phyloP scores from a whole-genome alignment of 2,113 vertebrate species.

The Epinephelus moara region DNA sequence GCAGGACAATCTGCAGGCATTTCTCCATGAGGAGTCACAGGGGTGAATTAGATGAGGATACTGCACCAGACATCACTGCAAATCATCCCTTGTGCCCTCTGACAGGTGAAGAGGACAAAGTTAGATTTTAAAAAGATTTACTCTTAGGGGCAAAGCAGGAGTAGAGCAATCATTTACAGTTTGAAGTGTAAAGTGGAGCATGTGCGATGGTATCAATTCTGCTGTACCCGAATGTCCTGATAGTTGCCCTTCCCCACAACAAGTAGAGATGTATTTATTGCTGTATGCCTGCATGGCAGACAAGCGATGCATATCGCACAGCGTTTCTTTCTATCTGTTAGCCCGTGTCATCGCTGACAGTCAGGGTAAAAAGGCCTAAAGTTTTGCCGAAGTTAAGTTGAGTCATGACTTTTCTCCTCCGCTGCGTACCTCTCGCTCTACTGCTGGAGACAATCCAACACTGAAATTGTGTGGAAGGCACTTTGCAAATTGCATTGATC shows the following conservation, averaged over 20 bases:
- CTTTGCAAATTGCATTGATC: slow-evolving; percentile 81
- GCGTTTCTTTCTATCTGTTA: slow-evolving; percentile 7
- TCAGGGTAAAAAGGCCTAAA: slow-evolving; percentile 38
- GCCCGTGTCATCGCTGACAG: slow-evolving; percentile 26
- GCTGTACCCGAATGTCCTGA: slow-evolving; percentile 27
- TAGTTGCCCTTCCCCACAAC: slow-evolving; percentile 13
- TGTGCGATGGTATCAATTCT: slow-evolving; percentile 26
- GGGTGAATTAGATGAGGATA: neutral
- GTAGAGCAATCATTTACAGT: slow-evolving; percentile 28
- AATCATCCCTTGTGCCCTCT: neutral
- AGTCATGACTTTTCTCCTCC: slow-evolving; percentile 66
- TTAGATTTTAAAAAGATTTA: slow-evolving; percentile 31
- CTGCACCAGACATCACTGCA: neutral
- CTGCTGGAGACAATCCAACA: slow-evolving; percentile 61
- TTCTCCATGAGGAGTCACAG: neutral
- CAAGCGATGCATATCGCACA: slow-evolving; percentile 11
- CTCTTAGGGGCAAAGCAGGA: slow-evolving; percentile 1
- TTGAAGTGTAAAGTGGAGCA: slow-evolving; percentile 13
- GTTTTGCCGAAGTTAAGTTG: slow-evolving; percentile 67
- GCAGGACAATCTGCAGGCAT: neutral
- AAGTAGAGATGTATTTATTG: slow-evolving; percentile 5
- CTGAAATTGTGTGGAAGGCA: slow-evolving; percentile 70
- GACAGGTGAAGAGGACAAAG: slow-evolving; percentile 15
- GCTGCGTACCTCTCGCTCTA: slow-evolving; percentile 37
- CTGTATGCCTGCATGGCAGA: neutral